phyloP scores from a whole-genome alignment of 1,140 invertebrate genomes.

The Zaprionus vittiger region DNA sequence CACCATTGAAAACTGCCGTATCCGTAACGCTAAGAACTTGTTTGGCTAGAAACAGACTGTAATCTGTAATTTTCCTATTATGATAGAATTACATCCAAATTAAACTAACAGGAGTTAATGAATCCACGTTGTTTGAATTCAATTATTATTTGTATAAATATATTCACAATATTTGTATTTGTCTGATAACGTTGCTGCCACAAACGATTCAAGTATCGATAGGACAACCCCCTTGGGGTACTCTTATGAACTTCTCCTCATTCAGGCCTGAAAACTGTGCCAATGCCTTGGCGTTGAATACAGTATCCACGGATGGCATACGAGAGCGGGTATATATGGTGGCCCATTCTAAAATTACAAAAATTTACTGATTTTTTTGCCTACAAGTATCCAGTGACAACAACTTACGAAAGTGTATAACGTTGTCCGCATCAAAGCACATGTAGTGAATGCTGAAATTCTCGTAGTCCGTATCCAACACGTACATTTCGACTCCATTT shows the following conservation, averaged over 20 bases:
- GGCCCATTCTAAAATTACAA: slow-evolving; percentile 38
- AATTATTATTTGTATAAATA: neutral
- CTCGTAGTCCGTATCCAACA: slow-evolving; percentile 56
- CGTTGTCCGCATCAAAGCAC: slow-evolving; percentile 25
- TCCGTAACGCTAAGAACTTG: too few relatives aligned
- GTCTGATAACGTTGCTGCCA: neutral
- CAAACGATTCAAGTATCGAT: neutral
- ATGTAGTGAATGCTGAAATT: slow-evolving; percentile 44
- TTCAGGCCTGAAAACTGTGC: slow-evolving; percentile 8
- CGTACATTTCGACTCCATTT: slow-evolving; percentile 29
- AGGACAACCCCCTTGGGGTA: slow-evolving; percentile 39
- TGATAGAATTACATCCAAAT: too few relatives aligned
- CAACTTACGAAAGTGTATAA: slow-evolving; percentile 46
- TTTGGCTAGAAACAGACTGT: too few relatives aligned
- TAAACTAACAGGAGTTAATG: too few relatives aligned
- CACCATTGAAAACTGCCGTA: too few relatives aligned
- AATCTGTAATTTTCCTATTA: too few relatives aligned
- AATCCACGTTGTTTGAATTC: too few relatives aligned
- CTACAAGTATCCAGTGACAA: neutral
- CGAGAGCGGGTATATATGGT: slow-evolving; percentile 25
- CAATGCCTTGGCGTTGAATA: slow-evolving; percentile 1
- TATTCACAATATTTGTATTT: neutral
- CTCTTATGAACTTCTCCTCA: slow-evolving; percentile 1
- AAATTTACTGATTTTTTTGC: neutral
- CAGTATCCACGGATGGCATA: neutral